phyloP scores from a whole-genome alignment of 2,888 invertebrate genomes.

The Ophion ventricosus region DNA sequence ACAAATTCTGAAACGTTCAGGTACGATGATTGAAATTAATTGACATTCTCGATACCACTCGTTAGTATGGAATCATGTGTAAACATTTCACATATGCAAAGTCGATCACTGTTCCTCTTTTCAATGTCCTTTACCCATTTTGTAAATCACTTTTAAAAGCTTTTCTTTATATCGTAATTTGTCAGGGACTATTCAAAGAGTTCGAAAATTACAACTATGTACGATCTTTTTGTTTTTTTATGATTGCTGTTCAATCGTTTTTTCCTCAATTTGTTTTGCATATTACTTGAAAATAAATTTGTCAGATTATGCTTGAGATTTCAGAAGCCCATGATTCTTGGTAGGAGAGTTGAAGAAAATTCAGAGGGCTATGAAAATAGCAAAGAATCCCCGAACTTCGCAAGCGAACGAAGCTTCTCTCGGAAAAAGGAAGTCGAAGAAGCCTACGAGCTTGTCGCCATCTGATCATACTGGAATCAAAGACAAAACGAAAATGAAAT shows the following conservation, averaged over 20 bases:
- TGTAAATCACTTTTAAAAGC: conserved; percentile 27
- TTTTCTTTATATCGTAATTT: conserved; percentile 21
- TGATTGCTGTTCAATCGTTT: conserved; percentile 18
- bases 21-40: conserved; percentile 34
- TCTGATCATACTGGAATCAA: conserved; percentile 24
- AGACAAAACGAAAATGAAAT: not conserved
- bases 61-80: conserved; percentile 14
- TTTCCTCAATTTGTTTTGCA: conserved; percentile 24
- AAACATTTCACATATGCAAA: conserved; percentile 3
- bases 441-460: conserved; percentile 35
- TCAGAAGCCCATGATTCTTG: conserved; percentile 34
- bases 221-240: conserved; percentile 16
- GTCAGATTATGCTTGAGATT: conserved; percentile 10
- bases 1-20: conserved; percentile 33
- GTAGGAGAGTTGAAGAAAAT: conserved; percentile 26
- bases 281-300: conserved; percentile 10
- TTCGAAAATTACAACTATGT: conserved; percentile 12
- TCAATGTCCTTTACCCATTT: conserved; percentile 24
- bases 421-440: conserved; percentile 27
- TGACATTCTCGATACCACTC: conserved; percentile 21
- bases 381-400: conserved; percentile 6
- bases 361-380: conserved; percentile 15
- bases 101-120: conserved; percentile 14
- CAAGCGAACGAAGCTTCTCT: not conserved
- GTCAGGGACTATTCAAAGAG: conserved; percentile 17